Evolutionary conservation across 2,797 vertebrate genomes (phyloP), one percentile per base, ranked within the genome.

Genomic region (Lutjanus campechanus): DNA sequence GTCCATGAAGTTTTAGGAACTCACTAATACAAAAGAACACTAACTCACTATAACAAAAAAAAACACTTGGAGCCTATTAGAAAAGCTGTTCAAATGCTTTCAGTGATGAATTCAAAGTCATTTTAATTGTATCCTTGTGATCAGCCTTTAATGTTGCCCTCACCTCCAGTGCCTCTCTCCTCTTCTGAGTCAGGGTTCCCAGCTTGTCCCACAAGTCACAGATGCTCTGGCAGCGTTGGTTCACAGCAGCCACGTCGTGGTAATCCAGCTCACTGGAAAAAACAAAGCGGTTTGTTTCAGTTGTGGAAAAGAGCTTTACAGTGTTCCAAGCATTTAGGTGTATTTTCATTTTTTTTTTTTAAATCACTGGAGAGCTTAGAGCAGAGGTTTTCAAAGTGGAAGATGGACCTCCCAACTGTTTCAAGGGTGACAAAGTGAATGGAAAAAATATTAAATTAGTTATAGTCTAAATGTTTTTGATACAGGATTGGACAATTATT

Each of bases 131-230:
- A 46, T 55, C 25, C 13, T 36, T 64, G 25, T 46, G 20, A 68
- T 16, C 4, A 8, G 7, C 41, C 7, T 15, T 47, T 0, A 69
- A 25, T 51, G 25, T 5, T 15, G 10, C 11, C 5, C 53, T 93
- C 92, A 99, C 98, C 97, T 99, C 98, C 79, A 99, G 90, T 1
- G 97, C 94, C 71, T 99, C 98, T 84, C 98, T 97, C 77, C 98
- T 96, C 92, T 99, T 99, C 93, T 99, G 98, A 64, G 98, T 99
- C 68, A 98, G 95, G 1, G 98, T 99, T 79, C 98, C 98, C 91
- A 99, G 85, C 77, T 96, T 95, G 93, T 99, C 98, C 98, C 98
- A 99, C 91, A 98, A 95, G 92, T 99, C 98, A 90, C 98, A 99
- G 88, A 99, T 99, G 85, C 96, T 97, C 95, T 99, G 98, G 92